Evolutionary conservation across 2,797 vertebrate species (phyloP), one percentile per base, ranked within the genome.

Genomic region (Acomys russatus): DNA sequence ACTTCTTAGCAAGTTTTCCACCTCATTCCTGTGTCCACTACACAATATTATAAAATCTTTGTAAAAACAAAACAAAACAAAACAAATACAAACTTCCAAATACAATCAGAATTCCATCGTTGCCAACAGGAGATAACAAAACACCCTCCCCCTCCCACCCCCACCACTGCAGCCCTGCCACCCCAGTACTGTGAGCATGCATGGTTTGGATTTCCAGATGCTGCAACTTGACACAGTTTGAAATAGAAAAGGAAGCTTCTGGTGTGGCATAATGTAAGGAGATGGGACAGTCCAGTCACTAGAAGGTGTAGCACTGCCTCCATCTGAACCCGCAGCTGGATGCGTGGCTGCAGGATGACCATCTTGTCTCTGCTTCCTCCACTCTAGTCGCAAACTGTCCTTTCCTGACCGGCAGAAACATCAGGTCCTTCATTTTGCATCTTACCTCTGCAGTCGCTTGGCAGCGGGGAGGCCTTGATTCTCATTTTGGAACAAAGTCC

Each of bases 1-100:
- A 93, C 94, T 96, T 97, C 93, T 51, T 85, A 93, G 79, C 63
- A 90, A 94, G 89, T 70, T 95, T 92, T 92, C 88, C 94, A 89
- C 83, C 59, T 91, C 79, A 94, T 94, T 94, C 76, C 59, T 94
- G 3, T 91, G 77, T 93, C 86, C 59, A 70, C 66, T 82, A 33
- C 28, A 59, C 10, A 51, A 33, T 88, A 88, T 89, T 96, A 89
- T 33, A 91, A 97, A 96, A 93, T 77, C 59, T 68, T 86, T 84
- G 33, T 70, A 64, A 93, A 96, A 96, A 70, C 64, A 83, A 44
- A 95, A 96, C n/a, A n/a, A n/a, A n/a, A n/a, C n/a, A n/a, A n/a
- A n/a, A n/a, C n/a, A n/a, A 96, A 44, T 28, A 64, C 35, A 96
- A 90, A 96, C 59, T 97, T 93, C 35, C 64, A 68, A 94, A 85